Conservation (phyloP, 2,797 vertebrate species). For the Urosaurus nigricauda region DNA sequence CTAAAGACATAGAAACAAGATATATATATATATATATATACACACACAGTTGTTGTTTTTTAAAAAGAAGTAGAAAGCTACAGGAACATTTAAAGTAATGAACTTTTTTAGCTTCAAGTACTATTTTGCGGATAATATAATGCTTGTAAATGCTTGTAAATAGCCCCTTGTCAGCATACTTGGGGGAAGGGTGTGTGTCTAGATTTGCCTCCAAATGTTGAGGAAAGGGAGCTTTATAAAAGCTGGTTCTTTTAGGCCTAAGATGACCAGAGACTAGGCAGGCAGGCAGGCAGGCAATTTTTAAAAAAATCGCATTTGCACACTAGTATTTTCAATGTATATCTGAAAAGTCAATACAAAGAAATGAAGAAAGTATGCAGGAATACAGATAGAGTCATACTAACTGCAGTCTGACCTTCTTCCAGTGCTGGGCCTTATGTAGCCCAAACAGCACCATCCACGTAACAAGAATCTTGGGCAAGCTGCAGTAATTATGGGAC, state of each 20-base stretch:
- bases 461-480: background rate
- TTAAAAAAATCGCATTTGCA: background rate
- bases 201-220: background rate
- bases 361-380: background rate
- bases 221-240: background rate
- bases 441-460: background rate
- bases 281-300: background rate
- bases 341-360: background rate
- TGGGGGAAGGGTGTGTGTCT: background rate
- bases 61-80: conserved; percentile 48
- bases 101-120: conserved; percentile 53
- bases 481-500: background rate
- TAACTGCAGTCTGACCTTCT: background rate
- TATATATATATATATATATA: conserved; percentile 19
- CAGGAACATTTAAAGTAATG: conserved; percentile 47
- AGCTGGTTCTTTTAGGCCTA: background rate
- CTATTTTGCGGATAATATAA: conserved; percentile 53
- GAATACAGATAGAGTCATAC: background rate
- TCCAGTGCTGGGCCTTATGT: background rate
- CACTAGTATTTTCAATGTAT: background rate
- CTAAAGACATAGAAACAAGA: conserved; percentile 44
- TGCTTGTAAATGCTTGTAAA: conserved; percentile 3
- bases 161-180: background rate
- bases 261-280: conserved; percentile 1
- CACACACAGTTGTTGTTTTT: background rate